phyloP scores from a whole-genome alignment of 2,888 invertebrate genomes.

The Andrena camellia region DNA sequence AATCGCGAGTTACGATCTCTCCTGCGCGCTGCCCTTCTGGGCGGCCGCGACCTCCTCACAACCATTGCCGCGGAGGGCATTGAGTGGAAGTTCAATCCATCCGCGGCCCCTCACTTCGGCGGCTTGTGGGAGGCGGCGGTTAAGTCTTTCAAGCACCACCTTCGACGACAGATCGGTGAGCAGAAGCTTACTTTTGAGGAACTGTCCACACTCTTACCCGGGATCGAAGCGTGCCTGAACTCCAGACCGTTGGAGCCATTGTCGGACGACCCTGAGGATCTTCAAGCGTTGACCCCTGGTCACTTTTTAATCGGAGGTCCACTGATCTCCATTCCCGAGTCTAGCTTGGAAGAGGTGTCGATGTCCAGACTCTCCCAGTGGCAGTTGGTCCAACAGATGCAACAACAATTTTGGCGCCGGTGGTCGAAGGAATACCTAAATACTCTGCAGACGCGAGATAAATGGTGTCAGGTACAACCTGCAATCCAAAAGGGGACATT shows the following conservation, averaged over 20 bases:
- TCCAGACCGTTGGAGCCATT: background rate
- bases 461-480: background rate
- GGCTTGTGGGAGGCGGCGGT: conserved; percentile 16
- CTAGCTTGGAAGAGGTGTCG: background rate
- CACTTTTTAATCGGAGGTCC: conserved; percentile 8
- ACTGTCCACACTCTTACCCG: background rate
- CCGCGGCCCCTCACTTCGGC: conserved; percentile 5
- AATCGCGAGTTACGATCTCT: background rate
- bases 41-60: too few species aligned
- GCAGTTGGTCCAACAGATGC: background rate
- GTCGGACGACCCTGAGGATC: background rate
- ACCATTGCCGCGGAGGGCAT: background rate
- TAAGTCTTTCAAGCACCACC: conserved; percentile 11
- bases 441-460: background rate
- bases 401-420: background rate
- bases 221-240: background rate
- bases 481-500: background rate
- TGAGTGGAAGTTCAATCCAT: conserved; percentile 4
- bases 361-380: background rate
- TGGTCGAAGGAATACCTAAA: conserved; percentile 1
- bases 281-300: background rate
- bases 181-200: background rate
- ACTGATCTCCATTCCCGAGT: background rate
- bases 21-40: too few species aligned
- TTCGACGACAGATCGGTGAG: background rate